phyloP scores from a whole-genome alignment of 2,888 invertebrate species.

The Andrena bicolor region DNA sequence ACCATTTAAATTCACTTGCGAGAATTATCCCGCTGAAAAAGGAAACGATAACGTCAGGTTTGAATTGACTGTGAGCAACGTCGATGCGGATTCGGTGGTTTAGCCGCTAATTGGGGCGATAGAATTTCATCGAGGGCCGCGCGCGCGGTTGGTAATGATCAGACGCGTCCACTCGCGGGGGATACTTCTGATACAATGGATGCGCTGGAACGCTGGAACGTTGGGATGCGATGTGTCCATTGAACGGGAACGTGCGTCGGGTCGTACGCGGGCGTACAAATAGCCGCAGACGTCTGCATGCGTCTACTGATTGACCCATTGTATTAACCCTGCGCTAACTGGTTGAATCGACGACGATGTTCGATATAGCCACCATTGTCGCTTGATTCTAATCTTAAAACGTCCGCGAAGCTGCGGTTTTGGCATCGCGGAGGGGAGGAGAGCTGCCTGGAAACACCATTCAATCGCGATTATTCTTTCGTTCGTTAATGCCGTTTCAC shows the following conservation, averaged over 20 bases:
- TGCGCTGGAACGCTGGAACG: slow-evolving; percentile 43
- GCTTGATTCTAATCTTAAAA: background rate
- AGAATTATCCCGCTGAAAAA: background rate
- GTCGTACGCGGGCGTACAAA: slow-evolving; percentile 17
- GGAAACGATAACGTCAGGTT: background rate
- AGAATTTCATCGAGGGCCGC: slow-evolving; percentile 52
- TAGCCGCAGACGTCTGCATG: slow-evolving; percentile 21
- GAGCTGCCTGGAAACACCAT: background rate
- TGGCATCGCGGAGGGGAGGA: background rate
- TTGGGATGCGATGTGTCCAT: slow-evolving; percentile 9
- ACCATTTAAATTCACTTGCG: background rate
- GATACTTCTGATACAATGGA: slow-evolving; percentile 65
- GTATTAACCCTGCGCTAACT: slow-evolving; percentile 61
- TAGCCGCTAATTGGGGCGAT: slow-evolving; percentile 59
- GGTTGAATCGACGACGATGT: slow-evolving; percentile 49
- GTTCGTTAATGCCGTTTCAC: background rate
- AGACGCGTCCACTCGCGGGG: slow-evolving; percentile 33
- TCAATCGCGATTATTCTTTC: background rate
- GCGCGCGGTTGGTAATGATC: slow-evolving; percentile 46
- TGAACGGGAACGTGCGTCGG: slow-evolving; percentile 29
- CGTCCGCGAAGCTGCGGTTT: background rate
- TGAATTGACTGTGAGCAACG: background rate
- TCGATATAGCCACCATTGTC: slow-evolving; percentile 44
- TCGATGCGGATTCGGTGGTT: background rate
- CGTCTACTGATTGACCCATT: slow-evolving; percentile 64